These are phyloP conservation scores for Cheilosia pagana DNA, from an alignment of 2,888 invertebrate genomes.

Conservation along the genomic window DNA sequence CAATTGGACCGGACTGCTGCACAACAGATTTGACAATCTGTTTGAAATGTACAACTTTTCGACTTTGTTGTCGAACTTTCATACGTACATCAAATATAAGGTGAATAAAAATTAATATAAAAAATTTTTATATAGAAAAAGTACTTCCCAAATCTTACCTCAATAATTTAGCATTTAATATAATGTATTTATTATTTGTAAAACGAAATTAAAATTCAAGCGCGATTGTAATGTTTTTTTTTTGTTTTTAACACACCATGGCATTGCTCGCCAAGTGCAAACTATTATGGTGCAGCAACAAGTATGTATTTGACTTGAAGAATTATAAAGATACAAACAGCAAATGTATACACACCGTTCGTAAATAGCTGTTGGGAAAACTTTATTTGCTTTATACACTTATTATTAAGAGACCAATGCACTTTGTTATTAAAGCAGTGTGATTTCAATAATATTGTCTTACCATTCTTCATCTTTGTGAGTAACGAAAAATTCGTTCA, in stretches of 20 bases:
- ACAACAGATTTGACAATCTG: constrained; percentile 25
- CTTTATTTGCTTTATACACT: constrained; percentile 58
- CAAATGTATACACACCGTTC: constrained; percentile 64
- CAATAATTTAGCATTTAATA: constrained; percentile 77
- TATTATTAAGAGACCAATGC: constrained; percentile 47
- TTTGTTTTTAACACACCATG: constrained; percentile 79
- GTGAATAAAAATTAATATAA: constrained; percentile 39
- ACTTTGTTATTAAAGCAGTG: constrained; percentile 39
- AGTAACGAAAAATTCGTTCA: constrained; percentile 98
- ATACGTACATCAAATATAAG: constrained; percentile 16
- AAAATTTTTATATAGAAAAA: constrained; percentile 60
- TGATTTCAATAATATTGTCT: constrained; percentile 80
- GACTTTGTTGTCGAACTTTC: neutral
- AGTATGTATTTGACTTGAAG: constrained; percentile 53
- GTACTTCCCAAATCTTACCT: constrained; percentile 83
- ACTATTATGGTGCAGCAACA: constrained; percentile 70
- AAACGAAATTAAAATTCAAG: constrained; percentile 82
- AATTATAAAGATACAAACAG: constrained; percentile 60
- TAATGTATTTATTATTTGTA: constrained; percentile 71
- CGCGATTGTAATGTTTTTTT: constrained; percentile 80
- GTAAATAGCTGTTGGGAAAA: constrained; percentile 71
- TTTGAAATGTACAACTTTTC: neutral
- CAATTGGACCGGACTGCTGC: constrained; percentile 41
- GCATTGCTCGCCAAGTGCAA: constrained; percentile 84
- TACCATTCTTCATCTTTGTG: constrained; percentile 99